Evolutionary conservation across 2,888 invertebrate genomes (phyloP).

Genomic region (Timema cristinae): DNA sequence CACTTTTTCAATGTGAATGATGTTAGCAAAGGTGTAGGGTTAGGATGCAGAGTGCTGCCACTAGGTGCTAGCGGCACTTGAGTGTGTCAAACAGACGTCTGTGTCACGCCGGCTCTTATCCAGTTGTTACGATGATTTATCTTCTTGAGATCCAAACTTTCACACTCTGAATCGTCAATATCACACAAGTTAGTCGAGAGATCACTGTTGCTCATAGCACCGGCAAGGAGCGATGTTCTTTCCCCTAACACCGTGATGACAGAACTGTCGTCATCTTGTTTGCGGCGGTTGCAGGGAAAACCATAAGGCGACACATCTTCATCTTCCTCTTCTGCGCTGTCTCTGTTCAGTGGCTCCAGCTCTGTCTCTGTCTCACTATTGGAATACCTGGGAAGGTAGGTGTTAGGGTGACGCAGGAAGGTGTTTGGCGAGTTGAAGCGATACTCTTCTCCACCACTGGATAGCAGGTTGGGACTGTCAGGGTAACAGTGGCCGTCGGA

Average conservation of each 20-base stretch:
- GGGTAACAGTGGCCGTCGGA: conserved; percentile 43
- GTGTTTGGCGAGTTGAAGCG: conserved; percentile 56
- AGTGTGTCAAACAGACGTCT: conserved; percentile 46
- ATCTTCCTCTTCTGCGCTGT: conserved; percentile 38
- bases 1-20: too few relatives aligned
- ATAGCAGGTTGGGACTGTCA: conserved; percentile 29
- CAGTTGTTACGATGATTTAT: conserved; percentile 41
- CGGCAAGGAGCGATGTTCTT: conserved; percentile 69
- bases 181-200: conserved; percentile 86
- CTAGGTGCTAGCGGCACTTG: conserved; percentile 18
- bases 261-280: conserved; percentile 39
- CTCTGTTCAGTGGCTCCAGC: conserved; percentile 24
- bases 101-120: conserved; percentile 45
- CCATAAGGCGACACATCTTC: conserved; percentile 48
- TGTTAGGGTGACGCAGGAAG: conserved; percentile 78
- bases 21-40: conserved; percentile 4
- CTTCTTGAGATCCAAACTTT: conserved; percentile 49
- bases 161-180: conserved; percentile 79
- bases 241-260: conserved; percentile 50
- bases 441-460: conserved; percentile 45
- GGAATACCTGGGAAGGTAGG: conserved; percentile 67
- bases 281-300: conserved; percentile 47
- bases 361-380: conserved; percentile 41
- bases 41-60: conserved; percentile 3
- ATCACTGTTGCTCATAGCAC: conserved; percentile 74